Evolutionary conservation across 2,797 vertebrate species (phyloP), one percentile per base, ranked within the genome.

Genomic region (Megaceryle alcyon): DNA sequence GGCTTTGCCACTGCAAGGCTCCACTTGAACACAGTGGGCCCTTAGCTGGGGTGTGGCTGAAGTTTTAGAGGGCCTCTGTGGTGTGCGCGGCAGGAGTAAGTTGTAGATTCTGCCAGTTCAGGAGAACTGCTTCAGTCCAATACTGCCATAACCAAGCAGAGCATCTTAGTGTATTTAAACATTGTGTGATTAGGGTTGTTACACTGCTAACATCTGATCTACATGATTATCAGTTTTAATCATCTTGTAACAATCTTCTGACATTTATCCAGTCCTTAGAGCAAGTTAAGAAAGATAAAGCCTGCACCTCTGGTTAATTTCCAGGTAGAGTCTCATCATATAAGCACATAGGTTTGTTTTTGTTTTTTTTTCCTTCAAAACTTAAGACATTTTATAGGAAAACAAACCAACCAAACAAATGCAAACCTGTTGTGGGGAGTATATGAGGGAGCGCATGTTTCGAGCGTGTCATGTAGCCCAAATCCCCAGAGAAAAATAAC

Each of bases 221-320:
- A 94, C 57, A 75, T 75, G 92, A 59, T 80, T 86, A 91, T 68
- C 84, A 25, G 48, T 77, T 92, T 63, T 90, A 85, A 91, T 95
- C 71, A 89, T 65, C 93, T 82, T 57, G 35, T 70, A 91, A 53
- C 71, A 60, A 44, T 83, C 91, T 64, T 85, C 80, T 81, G 83
- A 77, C 69, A n/a, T 72, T 81, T 56, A 73, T 49, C 64, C 68
- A 21, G 75, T 75, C 56, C 39, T 65, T 43, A 61, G 56, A 79
- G 44, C 56, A 60, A 43, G 49, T 64, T 86, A 72, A 54, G 82
- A 61, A 26, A 77, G 68, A 57, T 53, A 91, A 90, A 94, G 48
- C 63, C 61, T 68, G 48, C 61, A 79, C 43, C 82, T 94, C 83
- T 60, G 39, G 23, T 84, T 86, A 88, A 64, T 72, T 90, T 92